A percentile compares a stretch with the other conserved stretches of the same genome.
These are phyloP conservation scores for Spea hammondii DNA, from an alignment of 2,797 vertebrate genomes.

Conservation along the genomic window DNA sequence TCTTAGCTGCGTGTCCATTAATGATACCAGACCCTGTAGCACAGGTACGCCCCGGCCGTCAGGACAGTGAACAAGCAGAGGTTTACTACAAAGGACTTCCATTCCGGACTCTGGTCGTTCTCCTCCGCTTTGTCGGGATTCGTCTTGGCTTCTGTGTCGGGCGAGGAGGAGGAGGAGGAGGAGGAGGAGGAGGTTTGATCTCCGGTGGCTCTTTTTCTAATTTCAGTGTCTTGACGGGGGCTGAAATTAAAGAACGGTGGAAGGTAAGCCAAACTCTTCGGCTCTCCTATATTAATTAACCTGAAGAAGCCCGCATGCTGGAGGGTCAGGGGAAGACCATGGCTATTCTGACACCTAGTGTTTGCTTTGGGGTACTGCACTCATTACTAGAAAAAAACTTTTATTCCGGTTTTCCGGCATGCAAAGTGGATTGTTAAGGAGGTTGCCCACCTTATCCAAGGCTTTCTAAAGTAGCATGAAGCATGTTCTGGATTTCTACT, in stretches of 20 bases:
- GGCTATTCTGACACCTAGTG: too few relatives aligned
- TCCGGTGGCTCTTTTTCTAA: constrained; percentile 72
- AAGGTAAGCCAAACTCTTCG: neutral
- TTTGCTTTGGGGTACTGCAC: too few relatives aligned
- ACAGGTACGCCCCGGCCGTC: constrained; percentile 85
- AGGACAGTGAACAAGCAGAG: constrained; percentile 86
- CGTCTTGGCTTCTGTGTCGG: constrained; percentile 56
- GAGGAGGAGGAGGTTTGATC: constrained; percentile 50
- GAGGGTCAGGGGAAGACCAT: too few relatives aligned
- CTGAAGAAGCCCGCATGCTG: too few relatives aligned
- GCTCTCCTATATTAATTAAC: too few relatives aligned
- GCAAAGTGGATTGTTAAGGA: too few relatives aligned
- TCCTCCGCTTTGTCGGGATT: constrained; percentile 53
- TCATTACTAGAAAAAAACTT: too few relatives aligned
- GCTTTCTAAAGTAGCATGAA: too few relatives aligned
- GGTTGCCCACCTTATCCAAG: too few relatives aligned
- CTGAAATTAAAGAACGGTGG: constrained; percentile 57
- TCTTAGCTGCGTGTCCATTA: constrained; percentile 65
- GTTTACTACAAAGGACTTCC: constrained; percentile 85
- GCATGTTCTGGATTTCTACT: neutral
- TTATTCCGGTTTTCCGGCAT: too few relatives aligned
- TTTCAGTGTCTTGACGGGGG: constrained; percentile 70
- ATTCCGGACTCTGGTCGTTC: constrained; percentile 65
- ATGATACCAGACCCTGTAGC: constrained; percentile 91
- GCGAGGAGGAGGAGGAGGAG: constrained; percentile 11